phyloP scores from a whole-genome alignment of 2,888 invertebrate species.

The Callinectes sapidus region DNA sequence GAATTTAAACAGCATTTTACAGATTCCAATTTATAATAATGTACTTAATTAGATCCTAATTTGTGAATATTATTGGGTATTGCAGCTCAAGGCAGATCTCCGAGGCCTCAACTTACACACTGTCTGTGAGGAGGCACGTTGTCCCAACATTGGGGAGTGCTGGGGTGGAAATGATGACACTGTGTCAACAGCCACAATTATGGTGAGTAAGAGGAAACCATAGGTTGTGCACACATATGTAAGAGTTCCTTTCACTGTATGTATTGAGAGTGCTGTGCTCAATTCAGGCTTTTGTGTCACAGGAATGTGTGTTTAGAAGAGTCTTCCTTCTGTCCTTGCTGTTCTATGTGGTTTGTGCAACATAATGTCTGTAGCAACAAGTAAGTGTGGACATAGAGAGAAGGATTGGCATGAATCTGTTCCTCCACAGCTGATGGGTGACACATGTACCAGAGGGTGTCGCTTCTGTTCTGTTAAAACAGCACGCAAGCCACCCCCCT shows the following conservation, averaged over 20 bases:
- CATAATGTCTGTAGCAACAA: not conserved
- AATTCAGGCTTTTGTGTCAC: not conserved
- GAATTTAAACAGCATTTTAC: too few species aligned
- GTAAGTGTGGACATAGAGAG: not conserved
- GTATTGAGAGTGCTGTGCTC: not conserved
- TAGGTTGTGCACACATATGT: not conserved
- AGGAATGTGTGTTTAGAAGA: not conserved
- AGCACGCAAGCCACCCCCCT: conserved; percentile 89
- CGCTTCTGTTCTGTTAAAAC: conserved; percentile 99
- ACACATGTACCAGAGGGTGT: conserved; percentile 98
- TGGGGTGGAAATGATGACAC: conserved; percentile 97
- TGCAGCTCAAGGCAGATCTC: conserved; percentile 87
- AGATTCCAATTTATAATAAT: too few species aligned
- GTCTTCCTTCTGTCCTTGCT: not conserved
- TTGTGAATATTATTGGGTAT: not conserved
- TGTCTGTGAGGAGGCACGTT: conserved; percentile 97
- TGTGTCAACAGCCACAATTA: conserved; percentile 99
- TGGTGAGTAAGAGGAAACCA: conserved; percentile 82
- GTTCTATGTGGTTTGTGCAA: not conserved
- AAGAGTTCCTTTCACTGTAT: not conserved
- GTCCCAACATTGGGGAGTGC: conserved; percentile 99
- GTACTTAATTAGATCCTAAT: too few species aligned
- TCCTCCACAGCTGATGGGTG: conserved; percentile 89
- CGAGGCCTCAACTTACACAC: conserved; percentile 92
- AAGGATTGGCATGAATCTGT: not conserved